phyloP scores from a whole-genome alignment of 2,797 vertebrate genomes.

The Phrynocephalus vlangalii region DNA sequence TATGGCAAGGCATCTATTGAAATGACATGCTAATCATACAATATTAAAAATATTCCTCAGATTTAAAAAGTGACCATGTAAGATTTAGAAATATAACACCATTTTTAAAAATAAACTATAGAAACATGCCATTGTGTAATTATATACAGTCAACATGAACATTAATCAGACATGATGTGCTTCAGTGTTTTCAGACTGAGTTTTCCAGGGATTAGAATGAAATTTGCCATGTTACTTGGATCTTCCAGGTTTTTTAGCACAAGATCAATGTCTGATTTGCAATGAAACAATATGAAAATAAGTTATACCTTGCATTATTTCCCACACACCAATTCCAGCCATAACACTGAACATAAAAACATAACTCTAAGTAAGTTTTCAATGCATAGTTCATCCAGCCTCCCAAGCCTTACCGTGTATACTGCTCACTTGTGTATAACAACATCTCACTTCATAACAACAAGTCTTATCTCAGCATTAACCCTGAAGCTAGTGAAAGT shows the following conservation, averaged over 20 bases:
- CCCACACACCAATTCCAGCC: neutral
- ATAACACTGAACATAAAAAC: neutral
- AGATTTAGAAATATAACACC: too few relatives aligned
- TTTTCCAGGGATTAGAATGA: neutral
- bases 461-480: neutral
- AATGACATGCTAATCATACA: too few relatives aligned
- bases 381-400: neutral
- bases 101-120: neutral
- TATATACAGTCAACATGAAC: neutral
- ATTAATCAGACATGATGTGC: neutral
- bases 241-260: neutral
- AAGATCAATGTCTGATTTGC: neutral
- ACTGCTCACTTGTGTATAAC: neutral
- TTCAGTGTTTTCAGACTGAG: neutral
- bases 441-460: neutral
- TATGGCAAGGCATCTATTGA: too few relatives aligned
- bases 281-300: neutral
- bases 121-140: neutral
- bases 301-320: neutral
- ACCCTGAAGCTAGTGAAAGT: neutral
- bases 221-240: conserved; percentile 1
- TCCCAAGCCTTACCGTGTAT: neutral
- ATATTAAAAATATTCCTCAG: too few relatives aligned
- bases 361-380: neutral
- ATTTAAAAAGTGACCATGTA: too few relatives aligned